Evolutionary conservation across 2,888 invertebrate species (phyloP), one percentile per base, ranked within the genome.

Genomic region (Nowickia ferox): DNA sequence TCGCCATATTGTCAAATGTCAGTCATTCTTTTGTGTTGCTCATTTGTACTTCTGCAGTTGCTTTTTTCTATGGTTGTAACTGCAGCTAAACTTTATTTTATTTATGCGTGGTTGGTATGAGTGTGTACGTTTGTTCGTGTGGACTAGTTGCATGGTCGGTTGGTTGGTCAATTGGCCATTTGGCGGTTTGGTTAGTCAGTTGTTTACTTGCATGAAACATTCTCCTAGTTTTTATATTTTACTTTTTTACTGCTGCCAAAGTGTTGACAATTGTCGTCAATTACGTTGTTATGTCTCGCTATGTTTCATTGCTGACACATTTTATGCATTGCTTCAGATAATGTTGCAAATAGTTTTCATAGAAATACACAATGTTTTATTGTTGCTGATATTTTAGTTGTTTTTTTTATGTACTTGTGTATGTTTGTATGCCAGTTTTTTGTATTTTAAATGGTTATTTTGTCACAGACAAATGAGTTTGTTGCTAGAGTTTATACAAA

Each of bases 191-290:
- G 44, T 59, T n/a, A 75, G 68, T 51, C 44, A 66, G 51, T 55
- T 63, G 63, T 71, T 72, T 84, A 77, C 44, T 51, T 61, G 40
- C 72, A 46, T 78, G 55, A 51, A 72, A 69, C 51, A 82, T 79
- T 63, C 53, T 44, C 17, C 68, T 65, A 55, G 44, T 72, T 42
- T 19, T 71, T 69, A 59, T 59, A 17, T 46, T 38, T 11, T 61
- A 22, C 69, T 75, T 71, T 82, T 68, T 74, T 82, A 76, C 65
- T 75, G 57, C 83, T 84, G 84, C 86, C 87, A 87, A 88, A 89
- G 91, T 90, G 90, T 89, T 91, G 91, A 89, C 90, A 91, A 90
- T 91, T 88, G 90, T 89, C 91, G 90, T 90, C 90, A 91, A 90
- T 90, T 90, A 91, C 90, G 90, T 89, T 90, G 91, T 91, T 90